These are phyloP conservation scores for Pyrrhia umbra DNA, from an alignment of 2,888 invertebrate species.

Conservation along the genomic window DNA sequence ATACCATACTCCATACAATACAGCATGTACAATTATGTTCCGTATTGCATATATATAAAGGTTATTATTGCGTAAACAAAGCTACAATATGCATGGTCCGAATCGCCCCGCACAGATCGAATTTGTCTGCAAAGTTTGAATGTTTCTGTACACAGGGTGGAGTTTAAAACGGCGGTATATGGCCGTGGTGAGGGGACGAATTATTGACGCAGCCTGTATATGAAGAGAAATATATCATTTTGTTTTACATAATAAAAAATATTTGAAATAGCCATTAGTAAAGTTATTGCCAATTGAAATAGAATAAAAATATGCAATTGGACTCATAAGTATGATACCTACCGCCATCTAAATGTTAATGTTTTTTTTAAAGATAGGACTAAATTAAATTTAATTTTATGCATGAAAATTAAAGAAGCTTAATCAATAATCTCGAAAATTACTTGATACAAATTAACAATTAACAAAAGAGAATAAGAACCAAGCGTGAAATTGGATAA, in stretches of 20 bases:
- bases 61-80: slow-evolving; percentile 65
- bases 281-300: no score
- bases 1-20: slow-evolving; percentile 52
- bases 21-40: slow-evolving; percentile 55
- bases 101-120: slow-evolving; percentile 83
- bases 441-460: slow-evolving; percentile 79
- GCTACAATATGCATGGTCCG: slow-evolving; percentile 74
- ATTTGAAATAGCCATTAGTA: no score
- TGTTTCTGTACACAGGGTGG: slow-evolving; percentile 80
- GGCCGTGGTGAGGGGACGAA: slow-evolving; percentile 68
- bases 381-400: slow-evolving; percentile 6
- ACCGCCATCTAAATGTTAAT: neutral
- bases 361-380: neutral
- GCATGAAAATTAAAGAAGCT: slow-evolving; percentile 40
- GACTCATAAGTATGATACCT: no score
- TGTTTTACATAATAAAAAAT: slow-evolving; percentile 9
- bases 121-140: slow-evolving; percentile 90
- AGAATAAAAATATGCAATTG: no score
- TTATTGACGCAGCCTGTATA: slow-evolving; percentile 68
- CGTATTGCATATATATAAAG: slow-evolving; percentile 64
- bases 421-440: slow-evolving; percentile 58
- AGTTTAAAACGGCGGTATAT: slow-evolving; percentile 78
- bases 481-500: slow-evolving; percentile 77
- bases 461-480: slow-evolving; percentile 72
- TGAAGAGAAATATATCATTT: slow-evolving; percentile 26